A percentile compares a stretch with the other conserved stretches of the same genome.
These are phyloP conservation scores for Apocrypta bakeri DNA, from an alignment of 1,140 invertebrate species.

Conservation along the genomic window DNA sequence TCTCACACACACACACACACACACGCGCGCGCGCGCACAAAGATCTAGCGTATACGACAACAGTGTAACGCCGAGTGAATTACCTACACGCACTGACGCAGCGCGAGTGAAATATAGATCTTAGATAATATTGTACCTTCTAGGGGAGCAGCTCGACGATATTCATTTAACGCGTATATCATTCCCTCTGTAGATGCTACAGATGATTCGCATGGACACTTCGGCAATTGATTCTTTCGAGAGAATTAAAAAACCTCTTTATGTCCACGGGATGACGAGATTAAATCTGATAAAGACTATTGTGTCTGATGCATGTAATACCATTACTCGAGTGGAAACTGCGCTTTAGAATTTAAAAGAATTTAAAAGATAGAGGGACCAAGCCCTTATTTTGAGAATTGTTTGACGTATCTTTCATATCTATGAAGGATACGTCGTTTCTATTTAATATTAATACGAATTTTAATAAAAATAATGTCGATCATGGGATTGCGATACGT, in stretches of 20 bases:
- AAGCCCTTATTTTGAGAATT: background rate
- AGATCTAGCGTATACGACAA: background rate
- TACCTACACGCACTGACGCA: background rate
- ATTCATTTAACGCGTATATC: background rate
- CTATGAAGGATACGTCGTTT: background rate
- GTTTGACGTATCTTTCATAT: background rate
- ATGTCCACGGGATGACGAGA: background rate
- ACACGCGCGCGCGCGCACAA: too few species aligned
- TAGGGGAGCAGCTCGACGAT: background rate
- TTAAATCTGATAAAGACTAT: constrained; percentile 15
- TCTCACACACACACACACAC: background rate
- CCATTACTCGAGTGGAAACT: constrained; percentile 8
- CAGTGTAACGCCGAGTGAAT: background rate
- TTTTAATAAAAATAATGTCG: background rate
- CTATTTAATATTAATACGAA: background rate
- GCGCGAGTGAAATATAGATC: constrained; percentile 14
- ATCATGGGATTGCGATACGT: background rate
- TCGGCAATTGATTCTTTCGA: constrained; percentile 3
- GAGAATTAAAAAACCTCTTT: background rate
- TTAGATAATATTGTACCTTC: constrained; percentile 29
- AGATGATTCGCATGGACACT: constrained; percentile 6
- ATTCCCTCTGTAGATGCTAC: background rate
- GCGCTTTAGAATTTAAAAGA: constrained; percentile 6
- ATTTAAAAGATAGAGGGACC: background rate
- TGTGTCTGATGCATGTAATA: background rate